phyloP scores from a whole-genome alignment of 2,113 vertebrate genomes.

The Coregonus clupeaformis region DNA sequence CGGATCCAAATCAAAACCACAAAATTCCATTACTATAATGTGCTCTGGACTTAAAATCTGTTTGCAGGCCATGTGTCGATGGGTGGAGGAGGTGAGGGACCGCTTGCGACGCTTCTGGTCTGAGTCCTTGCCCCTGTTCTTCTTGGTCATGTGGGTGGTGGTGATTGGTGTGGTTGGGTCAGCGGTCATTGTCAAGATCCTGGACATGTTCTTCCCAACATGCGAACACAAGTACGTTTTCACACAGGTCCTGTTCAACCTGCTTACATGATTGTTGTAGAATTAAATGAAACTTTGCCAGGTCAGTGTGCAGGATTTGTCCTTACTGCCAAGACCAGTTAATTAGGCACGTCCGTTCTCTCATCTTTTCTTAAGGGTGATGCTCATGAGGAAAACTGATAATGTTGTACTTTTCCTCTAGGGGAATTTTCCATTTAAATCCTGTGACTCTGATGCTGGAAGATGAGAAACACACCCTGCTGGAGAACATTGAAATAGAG shows the following conservation, averaged over 20 bases:
- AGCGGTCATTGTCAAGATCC: slow-evolving; percentile 79
- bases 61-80: slow-evolving; percentile 87
- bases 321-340: background rate
- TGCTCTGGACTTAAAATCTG: background rate
- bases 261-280: background rate
- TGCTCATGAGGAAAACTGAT: background rate
- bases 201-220: slow-evolving; percentile 84
- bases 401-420: slow-evolving; percentile 27
- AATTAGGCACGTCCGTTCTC: background rate
- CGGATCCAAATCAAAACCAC: background rate
- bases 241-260: background rate
- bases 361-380: background rate
- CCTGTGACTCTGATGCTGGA: slow-evolving; percentile 64
- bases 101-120: slow-evolving; percentile 81
- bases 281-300: background rate
- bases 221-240: slow-evolving; percentile 85
- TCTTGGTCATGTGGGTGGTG: slow-evolving; percentile 85
- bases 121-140: slow-evolving; percentile 82
- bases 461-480: slow-evolving; percentile 71
- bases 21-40: background rate
- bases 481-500: slow-evolving; percentile 63
- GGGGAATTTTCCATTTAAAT: slow-evolving; percentile 67
- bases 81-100: slow-evolving; percentile 84
- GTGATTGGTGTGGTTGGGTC: slow-evolving; percentile 85
- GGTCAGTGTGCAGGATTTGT: background rate